These are phyloP conservation scores for Lumbricus terrestris DNA, from an alignment of 2,888 invertebrate genomes.

Conservation along the genomic window DNA sequence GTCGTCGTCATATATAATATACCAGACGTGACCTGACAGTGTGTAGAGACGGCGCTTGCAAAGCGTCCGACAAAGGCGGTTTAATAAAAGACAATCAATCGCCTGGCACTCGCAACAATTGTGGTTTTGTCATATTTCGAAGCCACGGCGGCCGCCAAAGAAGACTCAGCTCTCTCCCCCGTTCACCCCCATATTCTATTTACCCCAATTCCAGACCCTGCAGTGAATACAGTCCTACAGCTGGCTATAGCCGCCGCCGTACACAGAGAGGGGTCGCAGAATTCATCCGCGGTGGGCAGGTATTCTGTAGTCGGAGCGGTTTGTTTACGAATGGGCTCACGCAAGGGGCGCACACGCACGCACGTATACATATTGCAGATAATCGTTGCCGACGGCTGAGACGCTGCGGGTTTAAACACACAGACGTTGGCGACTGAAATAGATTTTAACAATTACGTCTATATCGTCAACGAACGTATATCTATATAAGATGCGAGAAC, in stretches of 20 bases:
- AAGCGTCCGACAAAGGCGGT: not conserved
- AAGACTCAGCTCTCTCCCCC: not conserved
- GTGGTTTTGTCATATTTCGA: not conserved
- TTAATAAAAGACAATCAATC: not conserved
- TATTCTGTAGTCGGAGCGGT: not conserved
- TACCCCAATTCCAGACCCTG: not conserved
- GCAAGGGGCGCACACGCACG: not conserved
- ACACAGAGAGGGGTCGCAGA: too few species aligned
- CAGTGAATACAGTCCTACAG: not conserved
- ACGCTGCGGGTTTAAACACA: not conserved
- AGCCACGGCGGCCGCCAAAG: not conserved
- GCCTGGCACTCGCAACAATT: not conserved
- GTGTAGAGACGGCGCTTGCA: not conserved
- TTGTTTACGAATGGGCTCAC: not conserved
- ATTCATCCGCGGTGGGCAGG: not conserved
- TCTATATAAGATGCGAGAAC: too few species aligned
- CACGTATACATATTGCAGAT: not conserved
- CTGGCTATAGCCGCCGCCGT: not conserved
- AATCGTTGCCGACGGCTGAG: not conserved
- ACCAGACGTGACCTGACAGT: too few species aligned
- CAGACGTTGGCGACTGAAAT: not conserved
- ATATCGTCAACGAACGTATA: not conserved
- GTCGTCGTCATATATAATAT: not conserved
- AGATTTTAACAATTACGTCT: not conserved
- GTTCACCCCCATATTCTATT: not conserved